Evolutionary conservation across 2,888 invertebrate genomes (phyloP), one percentile per base, ranked within the genome.

Genomic region (Coenonympha arcania): DNA sequence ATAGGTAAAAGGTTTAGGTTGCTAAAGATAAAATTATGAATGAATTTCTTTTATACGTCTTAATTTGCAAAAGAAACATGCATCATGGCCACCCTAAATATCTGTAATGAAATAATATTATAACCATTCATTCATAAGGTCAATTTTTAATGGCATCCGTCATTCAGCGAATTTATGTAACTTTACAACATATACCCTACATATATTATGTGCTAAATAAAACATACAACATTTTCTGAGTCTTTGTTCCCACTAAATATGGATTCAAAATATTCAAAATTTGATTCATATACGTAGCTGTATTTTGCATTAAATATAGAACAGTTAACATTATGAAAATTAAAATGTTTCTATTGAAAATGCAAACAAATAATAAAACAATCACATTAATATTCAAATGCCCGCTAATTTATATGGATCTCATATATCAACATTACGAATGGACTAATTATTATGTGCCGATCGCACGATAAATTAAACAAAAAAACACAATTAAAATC

Each of bases 121-220:
- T n/a, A 37, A 37, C 36, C 20, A 48, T 34, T 28, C 37, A 20
- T 44, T 28, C 37, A 20, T 44, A 34, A 54, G 56, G 52, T 54
- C 54, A 52, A 24, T 42, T 34, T 24, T 45, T 44, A 48, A 37
- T 40, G 41, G 44, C 34, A 19, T 47, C 50, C 37, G 43, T 48
- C 37, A 45, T 36, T 24, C 26, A 24, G 33, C 42, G 37, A 53
- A 53, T 52, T 52, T 52, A 53, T 53, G 39, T 46, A 46, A 46
- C 37, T 49, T 44, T 18, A 33, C 24, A 34, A 43, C 22, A 33
- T 42, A 30, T 36, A 11, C 15, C 20, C 31, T 46, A 49, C 49
- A 42, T 41, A 44, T 20, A 26, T 42, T 15, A 28, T 6, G 13
- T 37, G 11, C 13, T 20, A 37, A 26, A 26, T 26, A 26, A 8